Conservation (phyloP, 2,113 vertebrate species). For the Calidris pugnax region DNA sequence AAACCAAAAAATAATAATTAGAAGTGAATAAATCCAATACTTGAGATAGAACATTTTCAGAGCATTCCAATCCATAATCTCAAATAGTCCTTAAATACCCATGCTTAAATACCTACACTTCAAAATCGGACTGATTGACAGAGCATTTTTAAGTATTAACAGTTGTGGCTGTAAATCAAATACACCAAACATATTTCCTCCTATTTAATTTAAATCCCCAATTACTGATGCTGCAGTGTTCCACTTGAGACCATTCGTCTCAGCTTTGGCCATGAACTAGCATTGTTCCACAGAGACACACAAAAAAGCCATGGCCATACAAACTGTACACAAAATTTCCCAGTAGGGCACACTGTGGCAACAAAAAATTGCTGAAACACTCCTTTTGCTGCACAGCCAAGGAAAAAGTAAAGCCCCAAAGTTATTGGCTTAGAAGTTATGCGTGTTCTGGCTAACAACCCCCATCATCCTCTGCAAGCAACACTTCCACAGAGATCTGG, state of each 20-base stretch:
- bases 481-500: not conserved
- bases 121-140: not conserved
- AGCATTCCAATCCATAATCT: constrained; percentile 20
- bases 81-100: not conserved
- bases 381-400: not conserved
- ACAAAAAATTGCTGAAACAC: not conserved
- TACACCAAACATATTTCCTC: constrained; percentile 18
- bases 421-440: not conserved
- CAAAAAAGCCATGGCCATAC: not conserved
- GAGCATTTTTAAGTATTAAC: constrained; percentile 39
- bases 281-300: not conserved
- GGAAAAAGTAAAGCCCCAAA: not conserved
- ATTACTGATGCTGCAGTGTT: not conserved
- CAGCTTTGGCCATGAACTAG: not conserved
- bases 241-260: not conserved
- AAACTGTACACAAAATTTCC: not conserved
- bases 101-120: not conserved
- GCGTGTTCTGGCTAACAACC: not conserved
- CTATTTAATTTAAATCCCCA: not conserved
- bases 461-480: not conserved
- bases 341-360: not conserved
- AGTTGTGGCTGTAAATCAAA: constrained; percentile 34
- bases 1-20: constrained; percentile 6
- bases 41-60: constrained; percentile 35
- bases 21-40: constrained; percentile 8